Conservation (phyloP, 1,140 invertebrate species). For the Drosophila sproati region DNA sequence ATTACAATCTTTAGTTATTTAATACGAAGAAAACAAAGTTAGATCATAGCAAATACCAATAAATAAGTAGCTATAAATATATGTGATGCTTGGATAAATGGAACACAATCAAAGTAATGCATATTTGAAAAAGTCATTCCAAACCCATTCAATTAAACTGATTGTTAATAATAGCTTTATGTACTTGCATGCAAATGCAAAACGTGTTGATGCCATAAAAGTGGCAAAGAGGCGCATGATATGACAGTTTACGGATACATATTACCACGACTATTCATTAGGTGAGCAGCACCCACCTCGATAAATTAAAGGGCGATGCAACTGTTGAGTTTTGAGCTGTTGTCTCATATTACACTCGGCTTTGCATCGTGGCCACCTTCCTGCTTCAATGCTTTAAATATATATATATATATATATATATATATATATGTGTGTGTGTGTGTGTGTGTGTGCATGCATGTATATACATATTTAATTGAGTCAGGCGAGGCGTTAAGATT, state of each 20-base stretch:
- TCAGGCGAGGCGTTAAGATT: slow-evolving; percentile 57
- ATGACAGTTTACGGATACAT: slow-evolving; percentile 37
- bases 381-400: too few species aligned
- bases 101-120: neutral
- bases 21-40: too few species aligned
- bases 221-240: slow-evolving; percentile 46
- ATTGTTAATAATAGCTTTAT: slow-evolving; percentile 9
- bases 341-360: slow-evolving; percentile 5
- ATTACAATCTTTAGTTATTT: too few species aligned
- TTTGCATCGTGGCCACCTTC: neutral
- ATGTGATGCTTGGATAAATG: slow-evolving; percentile 13
- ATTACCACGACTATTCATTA: slow-evolving; percentile 26
- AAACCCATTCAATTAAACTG: slow-evolving; percentile 28
- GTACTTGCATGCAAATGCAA: slow-evolving; percentile 38
- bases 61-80: neutral
- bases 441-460: neutral
- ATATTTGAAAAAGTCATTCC: neutral
- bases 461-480: slow-evolving; percentile 33
- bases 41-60: too few species aligned
- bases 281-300: slow-evolving; percentile 31
- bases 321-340: slow-evolving; percentile 26
- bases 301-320: slow-evolving; percentile 36
- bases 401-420: too few species aligned
- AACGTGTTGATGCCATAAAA: slow-evolving; percentile 46
- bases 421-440: neutral